Base-by-base conservation (phyloP, 2,888 invertebrate species). In the Pyrgus malvae region DNA sequence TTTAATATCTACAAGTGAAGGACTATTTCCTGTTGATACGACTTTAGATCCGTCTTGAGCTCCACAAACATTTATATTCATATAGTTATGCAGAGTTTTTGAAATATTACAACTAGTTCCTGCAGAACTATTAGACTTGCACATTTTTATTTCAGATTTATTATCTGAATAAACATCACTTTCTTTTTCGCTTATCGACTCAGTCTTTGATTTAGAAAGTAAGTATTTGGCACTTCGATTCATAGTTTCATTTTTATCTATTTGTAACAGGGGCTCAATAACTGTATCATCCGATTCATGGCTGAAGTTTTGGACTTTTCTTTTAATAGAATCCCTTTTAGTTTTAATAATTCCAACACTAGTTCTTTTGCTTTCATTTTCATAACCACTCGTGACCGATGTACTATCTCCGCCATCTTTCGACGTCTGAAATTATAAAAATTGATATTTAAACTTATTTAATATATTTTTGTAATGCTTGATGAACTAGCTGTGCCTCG, bases 261-360 rank as follows among this genome's bases (percentile, higher is more conserved):
- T 81, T 67, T 84, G 80, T 21, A 91, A 68, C 14, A 91, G 70
- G 14, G 91, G 90, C 66, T 90, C 88, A 58, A 80, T 76, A 48
- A 84, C 86, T 19, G 81, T 74, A 50, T 90, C 89, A 41, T 90
- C 89, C 6, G 79, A 76, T 60, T 89, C 90, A 25, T 77, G 73
- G 49, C 80, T 82, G 4, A 82, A 76, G 58, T 69, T 81, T 56
- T 81, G 81, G 57, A 80, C 78, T 64, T 82, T 89, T 57, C 76
- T 77, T 67, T 87, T 91, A 16, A 83, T 75, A 37, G 85, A 87
- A 63, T 61, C 85, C 64, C 78, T 81, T 65, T 89, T 90, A 1
- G 74, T 75, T 75, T 92, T 92, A 14, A 88, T 63, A 64, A 91
- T 80, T 59, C 85, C 84, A 5, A 81, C 76, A 31, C 87, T 82